phyloP scores from a whole-genome alignment of 2,113 vertebrate species.

The Sialia sialis region DNA sequence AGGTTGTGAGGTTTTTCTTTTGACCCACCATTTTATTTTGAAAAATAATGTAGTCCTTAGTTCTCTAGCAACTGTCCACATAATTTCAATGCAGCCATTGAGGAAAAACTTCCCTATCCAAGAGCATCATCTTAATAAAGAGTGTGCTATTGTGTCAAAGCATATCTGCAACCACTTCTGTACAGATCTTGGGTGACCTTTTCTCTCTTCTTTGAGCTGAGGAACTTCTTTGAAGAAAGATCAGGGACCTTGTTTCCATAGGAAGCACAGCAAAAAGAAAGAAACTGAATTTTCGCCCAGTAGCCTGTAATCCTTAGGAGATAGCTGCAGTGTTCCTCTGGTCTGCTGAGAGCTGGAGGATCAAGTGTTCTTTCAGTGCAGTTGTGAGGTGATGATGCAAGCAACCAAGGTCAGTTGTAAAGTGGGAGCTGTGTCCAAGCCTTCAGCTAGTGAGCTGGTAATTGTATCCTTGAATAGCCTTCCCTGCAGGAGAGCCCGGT shows the following conservation, averaged over 20 bases:
- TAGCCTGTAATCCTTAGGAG: not conserved
- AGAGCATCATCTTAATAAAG: not conserved
- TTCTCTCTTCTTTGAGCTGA: not conserved
- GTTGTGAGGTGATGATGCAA: constrained; percentile 7
- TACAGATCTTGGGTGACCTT: not conserved
- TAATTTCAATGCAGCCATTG: not conserved
- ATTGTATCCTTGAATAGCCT: not conserved
- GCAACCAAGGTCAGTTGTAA: not conserved
- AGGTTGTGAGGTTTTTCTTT: not conserved
- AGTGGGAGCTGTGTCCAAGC: not conserved
- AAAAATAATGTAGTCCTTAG: not conserved
- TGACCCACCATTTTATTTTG: not conserved
- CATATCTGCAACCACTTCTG: not conserved
- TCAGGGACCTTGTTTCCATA: not conserved
- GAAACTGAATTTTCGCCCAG: not conserved
- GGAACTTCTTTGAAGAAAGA: not conserved
- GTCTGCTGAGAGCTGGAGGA: not conserved
- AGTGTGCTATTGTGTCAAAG: not conserved
- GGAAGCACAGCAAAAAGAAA: not conserved
- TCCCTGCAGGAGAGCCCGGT: not conserved
- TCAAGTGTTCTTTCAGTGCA: not conserved
- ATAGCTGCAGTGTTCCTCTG: not conserved
- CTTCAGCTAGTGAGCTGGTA: not conserved
- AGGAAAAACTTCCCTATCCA: not conserved
- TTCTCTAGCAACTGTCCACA: not conserved